Percentiles rank a stretch among this genome's conserved stretches.
Conservation (phyloP, 2,888 invertebrate species). For the Physocephala rufipes region DNA sequence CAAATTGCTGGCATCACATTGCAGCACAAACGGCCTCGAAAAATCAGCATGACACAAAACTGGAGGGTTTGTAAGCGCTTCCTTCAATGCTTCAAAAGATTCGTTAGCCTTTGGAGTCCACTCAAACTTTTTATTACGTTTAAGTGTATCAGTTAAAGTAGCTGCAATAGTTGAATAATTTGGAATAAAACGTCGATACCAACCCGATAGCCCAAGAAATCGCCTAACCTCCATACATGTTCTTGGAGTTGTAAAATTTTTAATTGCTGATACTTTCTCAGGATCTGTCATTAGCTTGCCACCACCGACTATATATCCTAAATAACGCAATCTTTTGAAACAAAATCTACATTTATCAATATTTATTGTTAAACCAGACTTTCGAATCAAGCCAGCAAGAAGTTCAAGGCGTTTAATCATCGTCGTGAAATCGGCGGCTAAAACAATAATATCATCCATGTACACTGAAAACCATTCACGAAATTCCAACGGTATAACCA, state of each 20-base stretch:
- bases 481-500: conserved; percentile 38
- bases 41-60: neutral
- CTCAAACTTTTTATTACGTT: neutral
- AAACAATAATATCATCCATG: conserved; percentile 17
- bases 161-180: too few species aligned
- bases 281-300: neutral
- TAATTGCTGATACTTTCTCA: conserved; percentile 6
- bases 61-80: neutral
- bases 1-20: neutral
- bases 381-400: neutral
- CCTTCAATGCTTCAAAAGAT: conserved; percentile 12
- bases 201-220: too few species aligned
- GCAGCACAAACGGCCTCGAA: too few species aligned
- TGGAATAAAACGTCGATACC: too few species aligned
- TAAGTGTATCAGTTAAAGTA: neutral
- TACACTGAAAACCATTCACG: conserved; percentile 39
- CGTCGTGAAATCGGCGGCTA: neutral
- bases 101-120: neutral
- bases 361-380: neutral
- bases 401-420: neutral
- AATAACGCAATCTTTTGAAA: neutral
- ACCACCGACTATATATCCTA: neutral
- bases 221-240: neutral
- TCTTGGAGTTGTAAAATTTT: neutral
- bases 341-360: neutral